Conservation (phyloP, 2,797 vertebrate species). For the Rhabdophis nuchalis region DNA sequence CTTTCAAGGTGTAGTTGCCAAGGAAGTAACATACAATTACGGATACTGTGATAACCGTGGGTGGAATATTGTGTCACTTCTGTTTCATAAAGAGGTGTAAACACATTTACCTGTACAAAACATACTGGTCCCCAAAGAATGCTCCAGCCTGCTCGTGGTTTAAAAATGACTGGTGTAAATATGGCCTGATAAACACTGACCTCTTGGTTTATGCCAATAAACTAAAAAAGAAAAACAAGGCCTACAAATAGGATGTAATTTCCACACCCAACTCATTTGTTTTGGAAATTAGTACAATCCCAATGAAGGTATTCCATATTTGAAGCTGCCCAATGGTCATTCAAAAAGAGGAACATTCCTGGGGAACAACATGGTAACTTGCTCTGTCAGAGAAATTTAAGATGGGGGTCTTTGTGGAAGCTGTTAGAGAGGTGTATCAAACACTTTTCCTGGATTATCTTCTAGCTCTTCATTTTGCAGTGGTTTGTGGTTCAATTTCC, state of each 20-base stretch:
- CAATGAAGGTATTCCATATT: constrained; percentile 51
- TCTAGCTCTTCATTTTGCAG: constrained; percentile 81
- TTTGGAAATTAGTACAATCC: constrained; percentile 56
- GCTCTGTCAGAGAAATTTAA: constrained; percentile 55
- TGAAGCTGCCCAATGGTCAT: constrained; percentile 49
- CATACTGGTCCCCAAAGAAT: constrained; percentile 63
- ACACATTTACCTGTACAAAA: constrained; percentile 60
- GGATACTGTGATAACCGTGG: constrained; percentile 50
- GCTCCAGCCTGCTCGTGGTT: constrained; percentile 54
- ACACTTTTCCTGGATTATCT: constrained; percentile 80
- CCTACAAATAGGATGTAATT: constrained; percentile 58
- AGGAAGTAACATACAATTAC: constrained; percentile 59
- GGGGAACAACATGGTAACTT: constrained; percentile 49
- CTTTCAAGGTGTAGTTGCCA: constrained; percentile 68
- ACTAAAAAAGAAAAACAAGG: constrained; percentile 53
- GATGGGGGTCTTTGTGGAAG: constrained; percentile 60
- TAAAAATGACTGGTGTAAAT: constrained; percentile 59
- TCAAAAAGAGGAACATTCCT: constrained; percentile 35
- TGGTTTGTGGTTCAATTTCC: constrained; percentile 82
- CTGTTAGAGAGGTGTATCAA: constrained; percentile 87
- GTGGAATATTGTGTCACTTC: constrained; percentile 61
- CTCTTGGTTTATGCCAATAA: constrained; percentile 61
- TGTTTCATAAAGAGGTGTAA: constrained; percentile 61
- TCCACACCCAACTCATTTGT: constrained; percentile 58
- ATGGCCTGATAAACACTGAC: constrained; percentile 53